Evolutionary conservation across 2,113 vertebrate genomes (phyloP), one percentile per base, ranked within the genome.

Genomic region (Salvator merianae): DNA sequence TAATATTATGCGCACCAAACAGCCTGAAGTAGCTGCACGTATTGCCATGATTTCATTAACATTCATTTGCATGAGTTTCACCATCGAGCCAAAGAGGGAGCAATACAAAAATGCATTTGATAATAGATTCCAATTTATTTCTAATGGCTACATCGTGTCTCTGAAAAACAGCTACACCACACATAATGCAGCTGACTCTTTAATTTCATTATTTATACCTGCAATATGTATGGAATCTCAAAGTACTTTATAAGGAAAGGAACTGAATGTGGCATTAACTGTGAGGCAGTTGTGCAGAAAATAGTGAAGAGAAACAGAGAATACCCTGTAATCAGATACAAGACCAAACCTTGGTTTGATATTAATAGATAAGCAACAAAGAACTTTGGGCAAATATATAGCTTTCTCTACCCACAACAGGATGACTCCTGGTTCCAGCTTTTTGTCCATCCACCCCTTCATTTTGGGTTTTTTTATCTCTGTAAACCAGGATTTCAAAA

Each of bases 51-150:
- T 77, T 88, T 84, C 83, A 4, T 80, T 84, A 75, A 7, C 3
- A 59, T 0, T 1, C 66, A 30, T 71, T 86, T 53, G 81, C 50
- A 65, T 65, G 59, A 65, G 34, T 10, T 79, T 87, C 71, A 1
- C 10, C 79, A 7, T 68, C 62, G 69, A 79, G 32, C 2, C 30
- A 75, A 72, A 88, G 75, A 84, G 2, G 50, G 90, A 79, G 80
- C 50, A 0, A 84, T 70, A 2, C 36, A 76, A 81, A 0, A 74
- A 28, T 86, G 79, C 86, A 8, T 10, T 65, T 85, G 22, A 34
- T 81, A 85, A 75, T 72, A 77, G 10, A 0, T 5, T 5, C 1
- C 5, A 53, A 79, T 7, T 53, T 86, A 72, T 83, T 34, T 72
- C 55, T 79, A 75, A 82, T 0, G 76, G n/a, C 43, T 87, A 28